Conservation (phyloP, 2,113 vertebrate species). For the Lepus americanus region DNA sequence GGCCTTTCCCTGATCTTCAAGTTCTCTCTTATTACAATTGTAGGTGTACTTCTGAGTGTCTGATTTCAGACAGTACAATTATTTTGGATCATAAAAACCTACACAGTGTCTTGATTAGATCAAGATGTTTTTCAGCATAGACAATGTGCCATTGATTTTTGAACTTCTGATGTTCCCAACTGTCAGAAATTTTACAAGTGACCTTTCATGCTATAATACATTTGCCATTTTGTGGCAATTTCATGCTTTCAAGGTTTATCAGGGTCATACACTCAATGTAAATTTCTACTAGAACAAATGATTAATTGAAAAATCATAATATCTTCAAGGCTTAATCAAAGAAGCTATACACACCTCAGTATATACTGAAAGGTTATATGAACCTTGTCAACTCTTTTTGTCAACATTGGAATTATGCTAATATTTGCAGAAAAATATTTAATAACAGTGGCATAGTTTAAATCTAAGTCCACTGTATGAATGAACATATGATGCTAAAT, state of each 20-base stretch:
- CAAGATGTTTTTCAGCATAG: slow-evolving; percentile 61
- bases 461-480: neutral
- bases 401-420: neutral
- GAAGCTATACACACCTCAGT: neutral
- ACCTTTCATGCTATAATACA: slow-evolving; percentile 80
- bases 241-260: slow-evolving; percentile 61
- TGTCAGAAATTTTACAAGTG: slow-evolving; percentile 82
- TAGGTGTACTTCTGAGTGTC: slow-evolving; percentile 44
- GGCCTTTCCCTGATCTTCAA: slow-evolving; percentile 68
- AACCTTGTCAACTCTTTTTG: neutral
- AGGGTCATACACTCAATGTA: slow-evolving; percentile 60
- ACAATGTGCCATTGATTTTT: slow-evolving; percentile 80
- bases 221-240: slow-evolving; percentile 79
- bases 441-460: slow-evolving; percentile 34
- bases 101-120: slow-evolving; percentile 26
- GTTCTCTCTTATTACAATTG: slow-evolving; percentile 76
- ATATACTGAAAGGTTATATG: neutral
- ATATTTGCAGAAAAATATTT: slow-evolving; percentile 51
- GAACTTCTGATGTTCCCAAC: slow-evolving; percentile 80
- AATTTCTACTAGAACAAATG: slow-evolving; percentile 77
- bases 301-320: slow-evolving; percentile 54
- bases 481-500: neutral
- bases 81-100: slow-evolving; percentile 77
- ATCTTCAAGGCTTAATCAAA: slow-evolving; percentile 46
- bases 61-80: slow-evolving; percentile 76